Conservation (phyloP, 2,888 invertebrate genomes). For the Dysmachus trigonus region DNA sequence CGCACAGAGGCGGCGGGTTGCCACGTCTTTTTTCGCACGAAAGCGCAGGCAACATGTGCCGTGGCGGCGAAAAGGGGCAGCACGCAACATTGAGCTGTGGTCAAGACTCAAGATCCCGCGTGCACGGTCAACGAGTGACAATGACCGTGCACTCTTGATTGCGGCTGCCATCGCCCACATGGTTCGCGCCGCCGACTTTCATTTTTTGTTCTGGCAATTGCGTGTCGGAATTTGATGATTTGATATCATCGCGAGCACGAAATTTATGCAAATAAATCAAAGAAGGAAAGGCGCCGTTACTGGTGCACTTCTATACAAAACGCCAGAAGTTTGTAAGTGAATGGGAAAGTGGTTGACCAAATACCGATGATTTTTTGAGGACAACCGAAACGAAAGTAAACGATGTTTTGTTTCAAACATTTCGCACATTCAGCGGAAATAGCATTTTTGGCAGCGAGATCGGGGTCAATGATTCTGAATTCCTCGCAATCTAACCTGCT, state of each 20-base stretch:
- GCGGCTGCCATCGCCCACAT: neutral
- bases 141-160: constrained; percentile 22
- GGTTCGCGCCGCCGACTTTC: constrained; percentile 10
- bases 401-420: neutral
- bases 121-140: constrained; percentile 25
- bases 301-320: neutral
- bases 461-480: neutral
- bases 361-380: neutral
- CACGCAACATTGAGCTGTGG: constrained; percentile 12
- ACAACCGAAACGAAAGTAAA: constrained; percentile 19
- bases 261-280: constrained; percentile 28
- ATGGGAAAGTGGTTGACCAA: constrained; percentile 14
- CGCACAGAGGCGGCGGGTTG: neutral
- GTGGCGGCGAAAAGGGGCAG: neutral
- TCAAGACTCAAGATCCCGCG: constrained; percentile 13
- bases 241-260: constrained; percentile 2
- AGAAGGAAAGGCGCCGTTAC: constrained; percentile 20
- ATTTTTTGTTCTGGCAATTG: constrained; percentile 23
- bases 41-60: neutral
- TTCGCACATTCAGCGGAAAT: neutral
- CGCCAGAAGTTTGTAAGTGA: neutral
- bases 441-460: neutral
- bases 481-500: neutral
- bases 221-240: constrained; percentile 35
- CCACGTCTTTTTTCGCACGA: neutral